Conservation (phyloP, 2,888 invertebrate species). For the Seira sanloemensis region DNA sequence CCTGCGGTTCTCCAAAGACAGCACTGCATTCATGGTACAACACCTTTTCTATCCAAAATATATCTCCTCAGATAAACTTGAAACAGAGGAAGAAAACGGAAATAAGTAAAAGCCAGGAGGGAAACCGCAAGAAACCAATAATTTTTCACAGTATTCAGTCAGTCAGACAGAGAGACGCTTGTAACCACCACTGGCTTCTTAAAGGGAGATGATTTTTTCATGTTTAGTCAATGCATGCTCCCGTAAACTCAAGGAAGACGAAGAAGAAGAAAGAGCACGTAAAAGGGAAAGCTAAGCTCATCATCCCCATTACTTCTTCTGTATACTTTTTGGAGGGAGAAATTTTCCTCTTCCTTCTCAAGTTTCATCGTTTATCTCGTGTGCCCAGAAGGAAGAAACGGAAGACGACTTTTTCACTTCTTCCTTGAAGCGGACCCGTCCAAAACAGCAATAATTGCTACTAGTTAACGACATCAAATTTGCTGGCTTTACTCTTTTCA, state of each 20-base stretch:
- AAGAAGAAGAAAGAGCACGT: slow-evolving; percentile 1
- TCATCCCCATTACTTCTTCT: slow-evolving; percentile 20
- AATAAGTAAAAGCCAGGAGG: background rate
- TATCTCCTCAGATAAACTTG: background rate
- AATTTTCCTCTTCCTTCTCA: slow-evolving; percentile 1
- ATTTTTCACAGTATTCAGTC: slow-evolving; percentile 28
- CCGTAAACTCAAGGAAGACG: background rate
- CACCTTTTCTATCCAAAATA: background rate
- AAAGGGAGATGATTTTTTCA: background rate
- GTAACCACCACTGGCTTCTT: background rate
- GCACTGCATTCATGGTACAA: background rate
- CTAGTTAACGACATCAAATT: slow-evolving; percentile 49
- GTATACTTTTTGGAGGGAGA: background rate
- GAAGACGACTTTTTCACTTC: background rate
- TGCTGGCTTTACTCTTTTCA: slow-evolving; percentile 15
- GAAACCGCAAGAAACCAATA: slow-evolving; percentile 32
- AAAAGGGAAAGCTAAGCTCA: background rate
- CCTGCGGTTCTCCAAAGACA: background rate
- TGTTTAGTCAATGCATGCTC: background rate
- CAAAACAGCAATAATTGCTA: slow-evolving; percentile 43
- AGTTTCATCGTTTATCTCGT: slow-evolving; percentile 36
- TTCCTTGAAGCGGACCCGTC: slow-evolving; percentile 28
- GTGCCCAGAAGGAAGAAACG: slow-evolving; percentile 34
- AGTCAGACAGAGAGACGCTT: background rate
- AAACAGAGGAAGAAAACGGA: background rate